Percentiles rank a stretch among this genome's conserved stretches.
Conservation (phyloP, 2,797 vertebrate genomes). For the Melanotaenia maccullochi region DNA sequence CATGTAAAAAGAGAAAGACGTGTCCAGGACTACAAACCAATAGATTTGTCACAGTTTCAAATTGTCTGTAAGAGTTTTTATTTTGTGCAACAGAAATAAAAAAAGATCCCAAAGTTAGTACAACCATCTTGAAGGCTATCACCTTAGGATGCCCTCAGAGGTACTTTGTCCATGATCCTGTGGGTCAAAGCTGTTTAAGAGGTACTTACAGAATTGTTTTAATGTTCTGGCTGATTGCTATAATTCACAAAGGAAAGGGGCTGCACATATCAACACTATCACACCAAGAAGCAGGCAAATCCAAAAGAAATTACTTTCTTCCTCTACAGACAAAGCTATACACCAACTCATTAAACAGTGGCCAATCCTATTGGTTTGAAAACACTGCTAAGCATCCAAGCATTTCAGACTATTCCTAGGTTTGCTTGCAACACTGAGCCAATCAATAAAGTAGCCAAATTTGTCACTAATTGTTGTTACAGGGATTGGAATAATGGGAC, state of each 20-base stretch:
- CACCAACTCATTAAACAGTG: conserved; percentile 4
- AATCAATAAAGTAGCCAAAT: conserved; percentile 7
- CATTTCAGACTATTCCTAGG: background rate
- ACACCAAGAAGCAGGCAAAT: background rate
- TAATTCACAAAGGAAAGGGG: background rate
- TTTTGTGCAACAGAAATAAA: background rate
- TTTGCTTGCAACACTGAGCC: background rate
- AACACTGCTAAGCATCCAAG: conserved; percentile 10
- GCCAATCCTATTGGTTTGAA: conserved; percentile 11
- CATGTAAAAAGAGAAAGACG: background rate
- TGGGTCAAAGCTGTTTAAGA: background rate
- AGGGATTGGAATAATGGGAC: background rate
- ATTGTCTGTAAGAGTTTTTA: background rate
- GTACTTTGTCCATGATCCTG: background rate
- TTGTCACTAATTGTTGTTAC: background rate
- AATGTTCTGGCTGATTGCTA: background rate
- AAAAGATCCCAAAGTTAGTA: background rate
- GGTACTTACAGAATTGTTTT: background rate
- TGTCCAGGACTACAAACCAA: background rate
- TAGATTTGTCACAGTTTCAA: background rate
- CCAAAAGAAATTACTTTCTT: background rate
- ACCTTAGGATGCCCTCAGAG: background rate
- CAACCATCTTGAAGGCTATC: background rate
- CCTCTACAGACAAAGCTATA: conserved; percentile 1
- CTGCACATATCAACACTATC: background rate